Conservation (phyloP, 2,888 invertebrate species). For the Ophion ventricosus region DNA sequence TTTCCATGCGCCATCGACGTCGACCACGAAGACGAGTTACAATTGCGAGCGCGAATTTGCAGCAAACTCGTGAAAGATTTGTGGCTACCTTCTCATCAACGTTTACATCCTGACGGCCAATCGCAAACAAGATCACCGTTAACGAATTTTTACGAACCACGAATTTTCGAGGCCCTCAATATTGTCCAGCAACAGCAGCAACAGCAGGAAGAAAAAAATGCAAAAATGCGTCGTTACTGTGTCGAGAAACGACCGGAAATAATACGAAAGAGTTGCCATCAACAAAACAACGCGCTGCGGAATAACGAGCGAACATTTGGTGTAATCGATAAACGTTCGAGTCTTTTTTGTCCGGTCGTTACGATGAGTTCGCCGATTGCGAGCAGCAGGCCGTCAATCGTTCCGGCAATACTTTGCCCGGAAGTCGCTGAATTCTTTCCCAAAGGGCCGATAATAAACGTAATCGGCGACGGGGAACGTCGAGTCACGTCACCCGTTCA, state of each 20-base stretch:
- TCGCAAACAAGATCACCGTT: conserved; percentile 1
- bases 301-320: conserved; percentile 21
- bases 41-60: conserved; percentile 74
- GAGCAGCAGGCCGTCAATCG: conserved; percentile 39
- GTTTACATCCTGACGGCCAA: background rate
- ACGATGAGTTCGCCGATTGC: background rate
- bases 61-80: conserved; percentile 73
- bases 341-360: conserved; percentile 12
- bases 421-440: conserved; percentile 81
- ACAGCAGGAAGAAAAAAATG: conserved; percentile 29
- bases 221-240: conserved; percentile 45
- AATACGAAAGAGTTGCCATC: conserved; percentile 12
- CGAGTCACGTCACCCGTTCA: conserved; percentile 67
- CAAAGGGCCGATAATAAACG: conserved; percentile 68
- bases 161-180: conserved; percentile 1
- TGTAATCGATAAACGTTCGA: conserved; percentile 14
- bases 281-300: conserved; percentile 13
- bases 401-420: conserved; percentile 71
- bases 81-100: conserved; percentile 68
- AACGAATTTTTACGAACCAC: conserved; percentile 4
- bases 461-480: conserved; percentile 62
- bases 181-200: background rate
- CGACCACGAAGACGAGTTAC: conserved; percentile 75
- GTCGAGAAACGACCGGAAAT: conserved; percentile 44
- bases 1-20: conserved; percentile 74